These are phyloP conservation scores for Andrena marginata DNA, from an alignment of 2,888 invertebrate species.

Conservation along the genomic window DNA sequence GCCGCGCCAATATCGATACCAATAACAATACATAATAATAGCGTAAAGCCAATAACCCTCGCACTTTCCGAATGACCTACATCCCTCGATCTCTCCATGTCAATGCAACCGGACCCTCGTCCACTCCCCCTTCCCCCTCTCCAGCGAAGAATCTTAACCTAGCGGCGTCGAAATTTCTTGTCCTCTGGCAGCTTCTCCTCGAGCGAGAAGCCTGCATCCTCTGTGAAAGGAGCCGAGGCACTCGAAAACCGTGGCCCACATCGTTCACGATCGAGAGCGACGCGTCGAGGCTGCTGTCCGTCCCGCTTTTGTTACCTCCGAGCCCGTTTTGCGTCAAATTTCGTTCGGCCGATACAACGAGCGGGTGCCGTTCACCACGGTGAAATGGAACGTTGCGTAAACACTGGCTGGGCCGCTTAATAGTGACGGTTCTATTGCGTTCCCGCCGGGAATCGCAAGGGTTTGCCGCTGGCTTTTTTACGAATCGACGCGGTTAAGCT, in stretches of 20 bases:
- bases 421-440: neutral
- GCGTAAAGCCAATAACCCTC: conserved; percentile 41
- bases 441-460: neutral
- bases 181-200: neutral
- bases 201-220: conserved; percentile 4
- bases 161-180: neutral
- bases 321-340: neutral
- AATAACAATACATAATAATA: conserved; percentile 41
- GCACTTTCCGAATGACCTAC: conserved; percentile 42
- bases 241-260: neutral
- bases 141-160: neutral
- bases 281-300: neutral
- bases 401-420: neutral
- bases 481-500: neutral
- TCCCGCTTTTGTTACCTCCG: neutral
- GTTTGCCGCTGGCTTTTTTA: neutral
- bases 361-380: neutral
- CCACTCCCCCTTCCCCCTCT: neutral
- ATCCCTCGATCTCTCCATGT: conserved; percentile 17
- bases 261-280: neutral
- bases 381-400: neutral
- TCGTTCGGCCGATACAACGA: neutral
- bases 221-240: neutral
- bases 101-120: conserved; percentile 20
- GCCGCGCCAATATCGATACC: conserved; percentile 19